A percentile compares a stretch with the other conserved stretches of the same genome.
Conservation (phyloP, 2,113 vertebrate species). For the Cathartes aura region DNA sequence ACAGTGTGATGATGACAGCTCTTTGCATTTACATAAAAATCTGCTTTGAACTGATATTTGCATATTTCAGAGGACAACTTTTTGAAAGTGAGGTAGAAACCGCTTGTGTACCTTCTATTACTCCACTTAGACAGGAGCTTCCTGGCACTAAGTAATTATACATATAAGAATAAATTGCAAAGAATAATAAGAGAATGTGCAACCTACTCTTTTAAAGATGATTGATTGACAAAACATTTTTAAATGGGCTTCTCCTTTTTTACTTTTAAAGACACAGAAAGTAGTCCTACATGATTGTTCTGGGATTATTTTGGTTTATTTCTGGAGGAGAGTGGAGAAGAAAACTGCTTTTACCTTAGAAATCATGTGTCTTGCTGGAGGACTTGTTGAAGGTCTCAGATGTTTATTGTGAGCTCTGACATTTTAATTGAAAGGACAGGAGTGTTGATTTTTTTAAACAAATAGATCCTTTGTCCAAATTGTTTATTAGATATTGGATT, state of each 20-base stretch:
- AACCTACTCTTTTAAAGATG: neutral
- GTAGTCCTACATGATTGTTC: neutral
- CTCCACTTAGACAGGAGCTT: neutral
- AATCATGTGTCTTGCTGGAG: neutral
- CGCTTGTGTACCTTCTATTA: neutral
- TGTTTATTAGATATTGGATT: neutral
- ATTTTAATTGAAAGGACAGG: conserved; percentile 21
- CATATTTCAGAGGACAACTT: neutral
- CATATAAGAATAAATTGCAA: neutral
- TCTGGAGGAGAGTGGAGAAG: neutral
- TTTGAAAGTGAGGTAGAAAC: neutral
- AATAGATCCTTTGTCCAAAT: neutral
- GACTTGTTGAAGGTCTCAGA: neutral
- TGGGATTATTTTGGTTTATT: neutral
- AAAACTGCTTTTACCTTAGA: neutral
- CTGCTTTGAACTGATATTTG: neutral
- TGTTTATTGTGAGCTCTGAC: neutral
- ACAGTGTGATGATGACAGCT: neutral
- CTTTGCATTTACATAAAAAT: conserved; percentile 2
- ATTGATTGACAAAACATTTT: neutral
- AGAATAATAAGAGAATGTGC: neutral
- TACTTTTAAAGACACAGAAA: neutral
- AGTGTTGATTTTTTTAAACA: neutral
- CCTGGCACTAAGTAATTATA: neutral
- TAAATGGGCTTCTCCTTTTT: neutral